Conservation (phyloP, 2,888 invertebrate species). For the Leptothorax acervorum region DNA sequence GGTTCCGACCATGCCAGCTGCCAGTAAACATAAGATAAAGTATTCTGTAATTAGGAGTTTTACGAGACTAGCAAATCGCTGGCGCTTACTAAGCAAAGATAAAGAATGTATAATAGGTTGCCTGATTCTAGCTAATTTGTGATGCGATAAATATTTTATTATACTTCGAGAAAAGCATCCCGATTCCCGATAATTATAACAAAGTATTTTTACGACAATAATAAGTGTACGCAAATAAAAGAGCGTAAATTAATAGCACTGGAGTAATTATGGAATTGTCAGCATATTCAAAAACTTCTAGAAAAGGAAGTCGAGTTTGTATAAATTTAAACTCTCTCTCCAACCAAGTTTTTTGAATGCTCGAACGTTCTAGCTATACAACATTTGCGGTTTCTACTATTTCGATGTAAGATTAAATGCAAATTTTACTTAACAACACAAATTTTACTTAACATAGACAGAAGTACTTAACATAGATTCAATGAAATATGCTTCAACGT, state of each 20-base stretch:
- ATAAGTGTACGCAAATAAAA: not conserved
- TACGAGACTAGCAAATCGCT: conserved; percentile 49
- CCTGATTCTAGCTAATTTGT: conserved; percentile 10
- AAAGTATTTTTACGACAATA: not conserved
- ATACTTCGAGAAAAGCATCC: not conserved
- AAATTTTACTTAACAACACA: not conserved
- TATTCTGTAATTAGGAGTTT: conserved; percentile 67
- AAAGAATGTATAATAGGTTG: conserved; percentile 44
- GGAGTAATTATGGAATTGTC: conserved; percentile 2
- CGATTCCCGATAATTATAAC: not conserved
- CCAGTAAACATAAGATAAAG: conserved; percentile 61
- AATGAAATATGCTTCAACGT: not conserved
- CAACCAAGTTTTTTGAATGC: conserved; percentile 2
- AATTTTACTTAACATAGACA: not conserved
- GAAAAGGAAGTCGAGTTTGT: not conserved
- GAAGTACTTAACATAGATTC: not conserved
- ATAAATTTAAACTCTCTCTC: conserved; percentile 11
- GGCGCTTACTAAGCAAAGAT: conserved; percentile 37
- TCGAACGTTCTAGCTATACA: not conserved
- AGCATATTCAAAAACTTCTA: not conserved
- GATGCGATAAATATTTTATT: conserved; percentile 31
- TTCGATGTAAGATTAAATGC: not conserved
- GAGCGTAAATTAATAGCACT: not conserved
- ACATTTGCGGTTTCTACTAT: not conserved
- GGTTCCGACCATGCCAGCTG: conserved; percentile 52